Conservation (phyloP, 30 jellyfish, hydroid and myxozoan species). For the Calvadosia cruxmelitensis region DNA sequence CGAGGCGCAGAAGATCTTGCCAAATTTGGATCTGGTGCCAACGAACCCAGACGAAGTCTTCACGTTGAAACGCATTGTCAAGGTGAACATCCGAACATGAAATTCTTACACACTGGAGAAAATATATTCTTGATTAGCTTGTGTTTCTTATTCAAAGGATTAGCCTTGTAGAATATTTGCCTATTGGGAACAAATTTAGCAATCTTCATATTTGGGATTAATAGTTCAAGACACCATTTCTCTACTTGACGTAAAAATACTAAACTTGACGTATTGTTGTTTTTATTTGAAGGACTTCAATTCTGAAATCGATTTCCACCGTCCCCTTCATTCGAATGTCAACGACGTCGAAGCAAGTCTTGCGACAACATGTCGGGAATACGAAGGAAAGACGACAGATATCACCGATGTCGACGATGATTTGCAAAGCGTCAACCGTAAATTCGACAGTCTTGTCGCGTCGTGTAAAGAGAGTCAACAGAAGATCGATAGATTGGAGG, state of each 20-base stretch:
- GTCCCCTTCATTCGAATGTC: not conserved
- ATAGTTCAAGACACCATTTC: too few relatives aligned
- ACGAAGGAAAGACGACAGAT: slow-evolving; percentile 29
- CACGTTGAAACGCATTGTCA: slow-evolving; percentile 2
- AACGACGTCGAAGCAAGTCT: slow-evolving; percentile 12
- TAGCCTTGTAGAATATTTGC: too few relatives aligned
- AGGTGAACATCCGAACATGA: not conserved
- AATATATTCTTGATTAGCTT: too few relatives aligned
- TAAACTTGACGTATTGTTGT: too few relatives aligned
- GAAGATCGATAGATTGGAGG: slow-evolving; percentile 13
- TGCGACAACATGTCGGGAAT: slow-evolving; percentile 11
- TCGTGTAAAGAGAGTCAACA: slow-evolving; percentile 14
- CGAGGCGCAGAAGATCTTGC: slow-evolving; percentile 34
- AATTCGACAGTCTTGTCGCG: slow-evolving; percentile 26
- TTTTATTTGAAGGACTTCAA: not conserved
- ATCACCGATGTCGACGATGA: slow-evolving; percentile 22
- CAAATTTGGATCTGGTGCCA: slow-evolving; percentile 46
- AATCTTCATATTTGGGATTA: too few relatives aligned
- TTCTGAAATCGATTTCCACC: not conserved
- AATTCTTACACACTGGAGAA: too few relatives aligned
- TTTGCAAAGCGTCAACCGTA: slow-evolving; percentile 22
- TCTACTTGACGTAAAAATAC: too few relatives aligned
- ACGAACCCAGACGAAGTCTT: slow-evolving; percentile 21
- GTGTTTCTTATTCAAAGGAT: too few relatives aligned
- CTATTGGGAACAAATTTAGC: too few relatives aligned